Conservation (phyloP, 2,113 vertebrate genomes). For the Cyanoderma ruficeps region DNA sequence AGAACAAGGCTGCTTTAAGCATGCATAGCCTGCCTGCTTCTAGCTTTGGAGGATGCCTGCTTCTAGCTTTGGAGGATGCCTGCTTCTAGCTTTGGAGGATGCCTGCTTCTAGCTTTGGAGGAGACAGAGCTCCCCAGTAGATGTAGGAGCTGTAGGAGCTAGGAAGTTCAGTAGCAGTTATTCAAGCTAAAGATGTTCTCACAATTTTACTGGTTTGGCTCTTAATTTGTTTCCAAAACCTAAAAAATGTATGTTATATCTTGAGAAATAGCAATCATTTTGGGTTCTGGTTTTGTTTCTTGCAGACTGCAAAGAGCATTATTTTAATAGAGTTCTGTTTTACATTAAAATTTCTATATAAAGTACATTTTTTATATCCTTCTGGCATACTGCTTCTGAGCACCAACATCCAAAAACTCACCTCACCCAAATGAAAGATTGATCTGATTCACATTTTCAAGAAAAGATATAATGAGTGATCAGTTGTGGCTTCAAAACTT, state of each 20-base stretch:
- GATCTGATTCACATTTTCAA: conserved; percentile 37
- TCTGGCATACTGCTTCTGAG: background rate
- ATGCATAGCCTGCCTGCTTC: background rate
- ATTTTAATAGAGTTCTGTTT: conserved; percentile 6
- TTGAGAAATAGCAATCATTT: background rate
- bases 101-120: background rate
- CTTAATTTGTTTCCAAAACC: background rate
- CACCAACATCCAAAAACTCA: background rate
- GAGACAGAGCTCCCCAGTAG: background rate
- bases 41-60: background rate
- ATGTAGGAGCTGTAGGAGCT: background rate
- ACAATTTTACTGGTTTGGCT: background rate
- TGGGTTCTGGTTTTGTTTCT: conserved; percentile 2
- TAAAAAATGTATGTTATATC: background rate
- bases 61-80: background rate
- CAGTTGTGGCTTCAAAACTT: background rate
- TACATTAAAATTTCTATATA: conserved; percentile 40
- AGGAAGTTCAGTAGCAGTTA: background rate
- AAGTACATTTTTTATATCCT: background rate
- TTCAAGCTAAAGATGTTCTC: background rate
- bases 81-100: too few species aligned
- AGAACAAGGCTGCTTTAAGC: background rate
- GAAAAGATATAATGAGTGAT: background rate
- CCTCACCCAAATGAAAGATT: conserved; percentile 2
- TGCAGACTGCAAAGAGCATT: background rate